These are phyloP conservation scores for Dendronephthya gigantea DNA, from an alignment of 64 coral and sea anemone genomes.

Conservation along the genomic window DNA sequence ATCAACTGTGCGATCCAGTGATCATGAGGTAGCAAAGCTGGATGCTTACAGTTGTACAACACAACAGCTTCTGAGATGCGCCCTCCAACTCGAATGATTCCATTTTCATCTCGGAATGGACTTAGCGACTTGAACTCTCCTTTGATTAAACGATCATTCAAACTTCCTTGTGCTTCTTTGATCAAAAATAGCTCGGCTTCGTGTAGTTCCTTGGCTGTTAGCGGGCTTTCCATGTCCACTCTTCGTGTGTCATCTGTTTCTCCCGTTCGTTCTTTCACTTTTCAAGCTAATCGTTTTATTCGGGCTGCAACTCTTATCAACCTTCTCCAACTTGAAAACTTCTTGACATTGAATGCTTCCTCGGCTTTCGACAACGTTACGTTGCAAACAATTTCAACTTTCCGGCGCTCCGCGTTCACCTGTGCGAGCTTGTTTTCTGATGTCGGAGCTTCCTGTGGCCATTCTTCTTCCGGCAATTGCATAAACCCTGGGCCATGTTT, in stretches of 20 bases:
- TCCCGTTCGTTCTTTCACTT: neutral
- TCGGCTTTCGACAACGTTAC: neutral
- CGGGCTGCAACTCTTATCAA: constrained; percentile 17
- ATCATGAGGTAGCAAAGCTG: constrained; percentile 20
- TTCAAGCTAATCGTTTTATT: constrained; percentile 14
- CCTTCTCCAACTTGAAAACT: constrained; percentile 33
- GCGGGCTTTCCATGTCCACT: neutral
- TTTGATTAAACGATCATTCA: neutral
- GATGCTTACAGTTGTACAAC: constrained; percentile 34
- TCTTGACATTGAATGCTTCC: constrained; percentile 16
- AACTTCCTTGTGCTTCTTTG: constrained; percentile 23
- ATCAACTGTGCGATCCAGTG: constrained; percentile 24
- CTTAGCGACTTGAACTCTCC: constrained; percentile 28
- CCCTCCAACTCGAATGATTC: constrained; percentile 36
- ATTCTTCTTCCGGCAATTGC: constrained; percentile 26
- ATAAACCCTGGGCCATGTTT: constrained; percentile 45
- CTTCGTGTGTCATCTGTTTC: neutral
- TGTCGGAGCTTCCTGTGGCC: constrained; percentile 15
- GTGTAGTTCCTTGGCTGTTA: constrained; percentile 17
- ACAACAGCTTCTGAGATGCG: constrained; percentile 25
- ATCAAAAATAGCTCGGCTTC: constrained; percentile 24
- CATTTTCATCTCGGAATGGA: constrained; percentile 23
- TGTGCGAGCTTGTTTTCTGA: neutral
- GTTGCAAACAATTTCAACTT: neutral
- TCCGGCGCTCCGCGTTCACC: constrained; percentile 29